Conservation (phyloP, 1,140 invertebrate genomes). For the Zaprionus ornatus region DNA sequence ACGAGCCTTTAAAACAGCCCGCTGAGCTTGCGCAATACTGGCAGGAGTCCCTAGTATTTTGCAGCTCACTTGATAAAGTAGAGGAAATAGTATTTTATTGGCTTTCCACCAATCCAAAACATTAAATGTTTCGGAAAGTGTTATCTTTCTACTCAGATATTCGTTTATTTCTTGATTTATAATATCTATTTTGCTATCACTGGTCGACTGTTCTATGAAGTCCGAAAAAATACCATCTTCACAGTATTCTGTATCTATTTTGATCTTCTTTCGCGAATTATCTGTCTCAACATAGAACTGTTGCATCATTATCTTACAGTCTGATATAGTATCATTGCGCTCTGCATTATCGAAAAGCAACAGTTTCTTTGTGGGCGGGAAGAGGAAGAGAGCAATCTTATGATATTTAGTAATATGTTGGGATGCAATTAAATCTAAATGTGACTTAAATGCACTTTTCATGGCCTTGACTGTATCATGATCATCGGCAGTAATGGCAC, state of each 20-base stretch:
- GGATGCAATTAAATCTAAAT: not conserved
- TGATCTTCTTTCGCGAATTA: not conserved
- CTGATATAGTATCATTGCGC: not conserved
- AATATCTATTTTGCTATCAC: not conserved
- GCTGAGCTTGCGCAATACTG: not conserved
- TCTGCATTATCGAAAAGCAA: not conserved
- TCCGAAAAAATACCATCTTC: constrained; percentile 7
- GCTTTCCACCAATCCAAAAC: constrained; percentile 4
- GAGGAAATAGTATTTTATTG: constrained; percentile 3
- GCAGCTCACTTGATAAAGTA: constrained; percentile 8
- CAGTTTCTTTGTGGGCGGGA: not conserved
- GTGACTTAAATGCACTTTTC: not conserved
- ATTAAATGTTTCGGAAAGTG: not conserved
- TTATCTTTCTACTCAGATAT: constrained; percentile 6
- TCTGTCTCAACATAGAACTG: constrained; percentile 6
- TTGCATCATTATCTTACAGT: constrained; percentile 6
- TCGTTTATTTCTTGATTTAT: constrained; percentile 18
- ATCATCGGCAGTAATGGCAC: not conserved
- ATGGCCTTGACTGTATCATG: not conserved
- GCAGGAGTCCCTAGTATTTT: constrained; percentile 7
- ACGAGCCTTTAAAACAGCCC: not conserved
- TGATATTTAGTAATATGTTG: constrained; percentile 1
- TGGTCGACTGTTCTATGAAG: constrained; percentile 4
- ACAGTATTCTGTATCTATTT: not conserved
- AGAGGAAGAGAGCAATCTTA: constrained; percentile 1